Evolutionary conservation across 64 coral and sea anemone species (phyloP).

Genomic region (Dendronephthya gigantea): DNA sequence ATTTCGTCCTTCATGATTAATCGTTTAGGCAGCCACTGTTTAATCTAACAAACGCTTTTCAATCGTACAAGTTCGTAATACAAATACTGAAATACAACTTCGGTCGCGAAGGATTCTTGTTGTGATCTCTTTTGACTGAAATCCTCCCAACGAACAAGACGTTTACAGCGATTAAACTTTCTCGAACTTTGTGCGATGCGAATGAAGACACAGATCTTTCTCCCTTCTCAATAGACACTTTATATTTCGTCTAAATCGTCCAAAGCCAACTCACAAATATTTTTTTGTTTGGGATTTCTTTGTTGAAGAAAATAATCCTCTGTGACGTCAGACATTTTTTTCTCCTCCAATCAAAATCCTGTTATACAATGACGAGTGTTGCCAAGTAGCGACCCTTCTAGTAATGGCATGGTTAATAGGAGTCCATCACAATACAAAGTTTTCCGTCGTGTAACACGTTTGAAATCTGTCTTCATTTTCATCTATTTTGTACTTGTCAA

Average conservation of each 20-base stretch:
- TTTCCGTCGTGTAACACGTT: too few relatives aligned
- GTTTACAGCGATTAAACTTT: background rate
- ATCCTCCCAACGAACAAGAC: background rate
- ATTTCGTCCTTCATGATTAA: constrained; percentile 77
- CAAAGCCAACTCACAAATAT: background rate
- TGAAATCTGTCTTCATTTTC: too few relatives aligned
- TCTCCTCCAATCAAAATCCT: background rate
- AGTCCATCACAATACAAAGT: too few relatives aligned
- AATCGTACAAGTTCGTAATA: background rate
- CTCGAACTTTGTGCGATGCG: background rate
- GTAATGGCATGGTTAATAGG: background rate
- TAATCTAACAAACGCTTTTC: background rate
- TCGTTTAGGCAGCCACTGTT: background rate
- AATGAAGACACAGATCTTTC: background rate
- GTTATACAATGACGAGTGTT: background rate
- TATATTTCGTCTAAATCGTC: background rate
- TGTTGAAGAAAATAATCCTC: constrained; percentile 13
- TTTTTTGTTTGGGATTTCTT: constrained; percentile 1
- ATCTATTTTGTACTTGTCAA: too few relatives aligned
- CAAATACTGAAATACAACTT: background rate
- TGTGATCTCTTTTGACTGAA: background rate
- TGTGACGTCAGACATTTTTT: constrained; percentile 12
- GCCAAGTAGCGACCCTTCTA: background rate
- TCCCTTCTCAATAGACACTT: background rate
- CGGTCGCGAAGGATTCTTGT: background rate